Evolutionary conservation across 2,113 vertebrate genomes (phyloP), one percentile per base, ranked within the genome.

Genomic region (Miniopterus natalensis): DNA sequence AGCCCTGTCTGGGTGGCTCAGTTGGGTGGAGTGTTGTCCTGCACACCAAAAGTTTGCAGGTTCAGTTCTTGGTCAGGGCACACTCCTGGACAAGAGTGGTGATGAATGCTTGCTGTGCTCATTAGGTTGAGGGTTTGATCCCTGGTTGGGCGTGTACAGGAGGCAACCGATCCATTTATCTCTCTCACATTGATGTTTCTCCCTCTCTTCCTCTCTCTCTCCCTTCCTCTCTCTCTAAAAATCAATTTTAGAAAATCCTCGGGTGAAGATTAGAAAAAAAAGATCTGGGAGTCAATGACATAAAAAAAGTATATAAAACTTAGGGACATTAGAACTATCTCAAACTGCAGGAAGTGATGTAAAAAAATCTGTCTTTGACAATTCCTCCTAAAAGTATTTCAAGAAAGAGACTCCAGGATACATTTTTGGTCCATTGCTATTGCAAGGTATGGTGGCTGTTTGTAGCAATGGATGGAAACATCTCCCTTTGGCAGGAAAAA

Each of bases 391-490:
- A 89, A 29, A 59, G 6, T 59, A 78, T 47, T 83, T n/a, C 42
- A 88, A 88, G 29, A 85, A 49, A 61, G 25, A 86, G 21, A 75
- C 40, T 79, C 74, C 23, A n/a, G 42, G 20, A 91, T 57, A 51
- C 8, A 70, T 31, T 70, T 63, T 55, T 73, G 51, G 77, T 51
- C 36, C 47, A 31, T 18, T 78, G 25, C 27, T 40, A 15, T 80
- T 89, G 49, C 11, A 57, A 78, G 31, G 12, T 55, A 75, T 47
- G 45, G 29, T 42, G 77, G 68, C 6, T 79, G 25, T 74, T 63
- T 71, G 20, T 5, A 88, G 55, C 71, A 86, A 74, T 42, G 92
- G 8, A 29, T 71, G 42, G 66, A 47, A 96, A 90, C 85, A 53
- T 70, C 27, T 40, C 40, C 29, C 65, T 71, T 18, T 49, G 68